Percentiles rank a stretch among this genome's conserved stretches.
phyloP scores from a whole-genome alignment of 2,797 vertebrate genomes.

The Cichlasoma orientale region DNA sequence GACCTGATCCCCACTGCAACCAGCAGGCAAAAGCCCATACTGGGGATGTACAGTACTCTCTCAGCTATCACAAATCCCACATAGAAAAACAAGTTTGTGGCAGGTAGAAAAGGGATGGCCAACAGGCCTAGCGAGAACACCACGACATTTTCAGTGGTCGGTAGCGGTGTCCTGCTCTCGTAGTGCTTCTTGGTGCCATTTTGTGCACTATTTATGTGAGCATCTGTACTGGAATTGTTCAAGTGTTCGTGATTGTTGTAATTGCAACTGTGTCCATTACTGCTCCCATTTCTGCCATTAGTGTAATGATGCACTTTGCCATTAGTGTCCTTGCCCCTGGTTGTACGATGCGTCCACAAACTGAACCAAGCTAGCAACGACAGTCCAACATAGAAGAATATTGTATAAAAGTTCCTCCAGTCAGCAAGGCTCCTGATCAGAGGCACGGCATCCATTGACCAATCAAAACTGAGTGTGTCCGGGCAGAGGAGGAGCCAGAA shows the following conservation, averaged over 20 bases:
- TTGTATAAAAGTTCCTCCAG: conserved; percentile 90
- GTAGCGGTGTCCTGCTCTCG: conserved; percentile 83
- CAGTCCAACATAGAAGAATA: conserved; percentile 88
- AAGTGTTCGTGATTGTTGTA: conserved; percentile 78
- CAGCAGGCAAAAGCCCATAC: conserved; percentile 99
- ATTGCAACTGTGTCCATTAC: conserved; percentile 91
- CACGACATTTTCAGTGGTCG: conserved; percentile 91
- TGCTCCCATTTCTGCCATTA: conserved; percentile 88
- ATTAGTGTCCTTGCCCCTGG: conserved; percentile 81
- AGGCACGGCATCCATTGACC: conserved; percentile 99
- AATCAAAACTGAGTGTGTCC: conserved; percentile 96
- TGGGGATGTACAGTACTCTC: conserved; percentile 98
- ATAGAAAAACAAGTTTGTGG: conserved; percentile 98
- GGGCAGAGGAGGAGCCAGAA: conserved; percentile 96
- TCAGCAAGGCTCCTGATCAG: conserved; percentile 88
- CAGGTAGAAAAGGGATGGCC: conserved; percentile 94
- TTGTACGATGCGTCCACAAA: conserved; percentile 76
- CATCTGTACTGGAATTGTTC: conserved; percentile 77
- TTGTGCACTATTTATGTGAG: conserved; percentile 72
- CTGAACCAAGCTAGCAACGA: conserved; percentile 85
- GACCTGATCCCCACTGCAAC: conserved; percentile 91
- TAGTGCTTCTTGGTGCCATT: conserved; percentile 88
- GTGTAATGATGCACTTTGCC: conserved; percentile 83
- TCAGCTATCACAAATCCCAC: conserved; percentile 99
- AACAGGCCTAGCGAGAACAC: conserved; percentile 92